Evolutionary conservation across 2,888 invertebrate genomes (phyloP).

Genomic region (Nemapogon koenigi): DNA sequence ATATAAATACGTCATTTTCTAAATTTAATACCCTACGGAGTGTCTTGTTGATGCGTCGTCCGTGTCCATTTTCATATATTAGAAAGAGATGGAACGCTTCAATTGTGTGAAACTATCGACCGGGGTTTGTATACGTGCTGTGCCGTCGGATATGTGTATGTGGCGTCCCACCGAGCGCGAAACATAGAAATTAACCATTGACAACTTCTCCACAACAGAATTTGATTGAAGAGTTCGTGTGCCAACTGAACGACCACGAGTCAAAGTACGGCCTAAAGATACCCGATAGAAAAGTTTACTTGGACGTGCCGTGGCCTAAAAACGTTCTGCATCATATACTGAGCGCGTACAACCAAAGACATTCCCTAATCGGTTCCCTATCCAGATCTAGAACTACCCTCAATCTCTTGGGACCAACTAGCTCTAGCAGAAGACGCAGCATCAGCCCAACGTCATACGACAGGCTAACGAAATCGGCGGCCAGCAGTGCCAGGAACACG

Average conservation of each 20-base stretch:
- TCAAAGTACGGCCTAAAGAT: slow-evolving; percentile 44
- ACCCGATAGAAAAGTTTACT: slow-evolving; percentile 31
- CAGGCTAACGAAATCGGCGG: slow-evolving; percentile 35
- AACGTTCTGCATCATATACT: slow-evolving; percentile 51
- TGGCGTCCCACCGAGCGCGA: slow-evolving; percentile 26
- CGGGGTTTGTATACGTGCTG: too few relatives aligned
- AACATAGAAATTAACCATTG: slow-evolving; percentile 20
- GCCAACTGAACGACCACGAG: slow-evolving; percentile 52
- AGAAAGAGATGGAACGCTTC: too few relatives aligned
- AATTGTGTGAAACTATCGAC: too few relatives aligned
- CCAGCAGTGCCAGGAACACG: slow-evolving; percentile 29
- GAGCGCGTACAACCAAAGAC: slow-evolving; percentile 40
- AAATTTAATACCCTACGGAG: too few relatives aligned
- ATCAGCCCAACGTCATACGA: slow-evolving; percentile 30
- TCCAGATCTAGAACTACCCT: slow-evolving; percentile 64
- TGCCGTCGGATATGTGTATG: slow-evolving; percentile 20
- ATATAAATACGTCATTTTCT: too few relatives aligned
- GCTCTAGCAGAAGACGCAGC: slow-evolving; percentile 37
- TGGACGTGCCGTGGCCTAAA: slow-evolving; percentile 49
- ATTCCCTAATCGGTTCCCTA: slow-evolving; percentile 58
- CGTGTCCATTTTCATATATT: too few relatives aligned
- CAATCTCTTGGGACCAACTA: slow-evolving; percentile 36
- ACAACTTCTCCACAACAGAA: slow-evolving; percentile 31
- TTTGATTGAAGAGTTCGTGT: slow-evolving; percentile 36
- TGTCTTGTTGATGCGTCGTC: too few relatives aligned